Evolutionary conservation across 2,797 vertebrate species (phyloP).

Genomic region (Pseudochromis fuscus): DNA sequence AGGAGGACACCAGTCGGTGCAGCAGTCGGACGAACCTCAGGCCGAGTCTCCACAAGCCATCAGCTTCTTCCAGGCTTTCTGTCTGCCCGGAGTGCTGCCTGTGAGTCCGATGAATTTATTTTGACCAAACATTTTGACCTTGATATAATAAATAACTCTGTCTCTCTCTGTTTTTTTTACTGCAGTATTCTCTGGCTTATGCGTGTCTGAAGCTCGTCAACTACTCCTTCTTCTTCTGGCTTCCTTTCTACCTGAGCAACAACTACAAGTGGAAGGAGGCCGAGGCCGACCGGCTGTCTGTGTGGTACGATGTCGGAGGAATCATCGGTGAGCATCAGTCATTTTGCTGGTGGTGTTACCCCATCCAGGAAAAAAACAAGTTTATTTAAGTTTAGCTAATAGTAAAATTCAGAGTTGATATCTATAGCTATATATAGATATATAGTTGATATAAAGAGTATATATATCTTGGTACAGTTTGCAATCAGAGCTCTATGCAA

Average conservation of each 20-base stretch:
- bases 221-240: conserved; percentile 99
- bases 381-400: neutral
- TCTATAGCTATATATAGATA: no score
- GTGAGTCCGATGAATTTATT: conserved; percentile 80
- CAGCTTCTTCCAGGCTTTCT: conserved; percentile 92
- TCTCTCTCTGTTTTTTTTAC: conserved; percentile 23
- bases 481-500: no score
- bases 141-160: no score
- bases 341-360: neutral
- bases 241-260: conserved; percentile 96
- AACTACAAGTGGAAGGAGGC: conserved; percentile 96
- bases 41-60: conserved; percentile 80
- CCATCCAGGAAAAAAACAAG: neutral
- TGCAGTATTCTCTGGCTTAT: conserved; percentile 94
- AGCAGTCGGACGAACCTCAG: conserved; percentile 75
- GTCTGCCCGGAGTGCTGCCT: conserved; percentile 93
- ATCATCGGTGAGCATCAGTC: conserved; percentile 88
- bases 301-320: conserved; percentile 98
- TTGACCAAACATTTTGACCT: no score
- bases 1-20: conserved; percentile 77
- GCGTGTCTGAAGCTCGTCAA: conserved; percentile 98
- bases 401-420: neutral
- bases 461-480: no score
- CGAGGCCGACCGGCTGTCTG: conserved; percentile 92
- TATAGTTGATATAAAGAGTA: no score